Conservation (phyloP, 2,888 invertebrate genomes). For the Poecilus cupreus region DNA sequence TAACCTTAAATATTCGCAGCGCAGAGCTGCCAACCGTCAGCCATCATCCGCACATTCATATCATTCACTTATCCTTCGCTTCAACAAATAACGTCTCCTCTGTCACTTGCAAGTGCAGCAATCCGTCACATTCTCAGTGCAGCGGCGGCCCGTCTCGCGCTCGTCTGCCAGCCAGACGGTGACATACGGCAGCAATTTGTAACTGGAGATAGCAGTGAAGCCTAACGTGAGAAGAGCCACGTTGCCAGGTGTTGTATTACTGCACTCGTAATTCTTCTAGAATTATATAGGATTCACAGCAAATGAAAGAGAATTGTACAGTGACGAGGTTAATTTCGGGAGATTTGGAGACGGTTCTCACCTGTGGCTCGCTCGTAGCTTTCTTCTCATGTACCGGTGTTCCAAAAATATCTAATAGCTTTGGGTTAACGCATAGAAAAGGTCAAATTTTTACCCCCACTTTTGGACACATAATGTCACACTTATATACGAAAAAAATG, state of each 20-base stretch:
- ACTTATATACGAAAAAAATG: too few species aligned
- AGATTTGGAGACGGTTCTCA: not conserved
- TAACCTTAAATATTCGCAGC: not conserved
- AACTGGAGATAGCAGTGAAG: not conserved
- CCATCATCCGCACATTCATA: not conserved
- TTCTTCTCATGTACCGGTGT: too few species aligned
- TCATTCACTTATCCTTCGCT: not conserved
- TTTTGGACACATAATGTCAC: too few species aligned
- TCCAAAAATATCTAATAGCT: too few species aligned
- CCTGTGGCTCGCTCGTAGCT: too few species aligned
- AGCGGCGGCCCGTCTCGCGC: not conserved
- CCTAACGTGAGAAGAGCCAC: not conserved
- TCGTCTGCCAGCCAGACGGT: not conserved
- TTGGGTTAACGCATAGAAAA: too few species aligned
- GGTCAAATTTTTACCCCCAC: too few species aligned
- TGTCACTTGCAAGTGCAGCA: not conserved
- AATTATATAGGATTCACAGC: too few species aligned
- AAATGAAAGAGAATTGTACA: too few species aligned
- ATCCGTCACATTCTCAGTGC: not conserved
- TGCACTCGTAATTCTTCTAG: too few species aligned
- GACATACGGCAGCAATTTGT: not conserved
- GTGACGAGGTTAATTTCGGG: not conserved
- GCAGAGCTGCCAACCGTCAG: not conserved
- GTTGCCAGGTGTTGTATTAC: not conserved
- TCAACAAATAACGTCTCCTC: too few species aligned